Base-by-base conservation (phyloP, 2,888 invertebrate genomes). In the Microctonus hyperodae region DNA sequence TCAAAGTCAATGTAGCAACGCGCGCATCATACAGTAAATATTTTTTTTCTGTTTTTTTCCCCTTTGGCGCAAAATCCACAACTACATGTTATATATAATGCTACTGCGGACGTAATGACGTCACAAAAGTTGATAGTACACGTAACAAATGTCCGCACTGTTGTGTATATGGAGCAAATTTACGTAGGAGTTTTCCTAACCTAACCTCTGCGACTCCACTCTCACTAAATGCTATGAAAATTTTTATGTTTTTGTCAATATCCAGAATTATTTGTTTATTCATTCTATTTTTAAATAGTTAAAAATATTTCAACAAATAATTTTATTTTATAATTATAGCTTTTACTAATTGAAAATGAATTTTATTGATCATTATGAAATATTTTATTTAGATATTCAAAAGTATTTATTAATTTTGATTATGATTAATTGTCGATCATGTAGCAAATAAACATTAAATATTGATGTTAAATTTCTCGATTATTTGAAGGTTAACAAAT, bases 31-130 rank as follows among this genome's bases (percentile, higher is more conserved):
- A 13, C 20, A 22, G 33, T 33, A 23, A 50, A 13, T 2, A 20
- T 16, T 31, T 31, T 10, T 25, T 28, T 20, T 23, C n/a, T n/a
- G n/a, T 22, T 62, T 63, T 59, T 63, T 51, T 35, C 33, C 60
- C 16, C 22, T 22, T 35, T 58, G 64, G 61, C 66, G 64, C 57
- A 56, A 64, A 55, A 23, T 22, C 10, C 33, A 16, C 48, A 64
- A 37, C 33, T 1, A 37, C 35, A n/a, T n/a, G n/a, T n/a, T n/a
- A n/a, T n/a, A n/a, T 16, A 22, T 4, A 57, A 57, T 37, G 40
- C 37, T 40, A 58, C 58, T 58, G 58, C 58, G 58, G 58, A 58
- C 40, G n/a, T 40, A 13, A 22, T 58, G 58, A 58, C 58, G 58
- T 58, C 58, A 58, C 9, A 56, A 13, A 37, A 9, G 16, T 33